These are phyloP conservation scores for Hemistola chrysoprasaria DNA, from an alignment of 2,888 invertebrate species.

Conservation along the genomic window DNA sequence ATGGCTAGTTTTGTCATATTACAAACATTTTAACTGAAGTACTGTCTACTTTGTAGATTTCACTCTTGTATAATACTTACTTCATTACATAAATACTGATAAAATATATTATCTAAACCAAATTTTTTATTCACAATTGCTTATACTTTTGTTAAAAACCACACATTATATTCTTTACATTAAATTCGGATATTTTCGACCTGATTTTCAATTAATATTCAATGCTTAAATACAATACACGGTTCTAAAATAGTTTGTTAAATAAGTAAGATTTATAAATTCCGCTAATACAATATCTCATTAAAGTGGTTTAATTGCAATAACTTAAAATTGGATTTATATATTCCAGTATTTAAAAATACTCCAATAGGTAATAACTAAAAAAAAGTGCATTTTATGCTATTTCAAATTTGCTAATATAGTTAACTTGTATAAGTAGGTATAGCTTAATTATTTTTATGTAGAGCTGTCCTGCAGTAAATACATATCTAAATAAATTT, in stretches of 20 bases:
- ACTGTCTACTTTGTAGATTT: slow-evolving; percentile 26
- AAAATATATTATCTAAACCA: slow-evolving; percentile 4
- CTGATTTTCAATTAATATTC: too few relatives aligned
- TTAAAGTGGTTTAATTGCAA: neutral
- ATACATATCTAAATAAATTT: neutral
- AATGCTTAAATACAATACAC: too few relatives aligned
- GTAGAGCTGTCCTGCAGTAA: neutral
- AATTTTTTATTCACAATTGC: slow-evolving; percentile 10
- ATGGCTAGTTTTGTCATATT: neutral
- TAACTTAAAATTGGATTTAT: neutral
- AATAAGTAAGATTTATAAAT: too few relatives aligned
- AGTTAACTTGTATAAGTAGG: neutral
- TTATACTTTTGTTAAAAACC: too few relatives aligned
- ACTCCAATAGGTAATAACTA: neutral
- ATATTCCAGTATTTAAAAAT: neutral
- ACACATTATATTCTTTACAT: too few relatives aligned
- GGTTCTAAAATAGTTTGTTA: too few relatives aligned
- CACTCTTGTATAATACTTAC: slow-evolving; percentile 28
- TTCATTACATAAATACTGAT: slow-evolving; percentile 29
- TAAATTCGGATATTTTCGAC: too few relatives aligned
- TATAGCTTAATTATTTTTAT: neutral
- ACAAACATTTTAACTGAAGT: neutral
- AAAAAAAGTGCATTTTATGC: too few relatives aligned
- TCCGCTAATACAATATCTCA: too few relatives aligned
- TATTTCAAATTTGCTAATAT: too few relatives aligned